Percentiles rank a stretch among this genome's conserved stretches.
Evolutionary conservation across 2,888 invertebrate species (phyloP).

Genomic region (Petrolisthes cinctipes): DNA sequence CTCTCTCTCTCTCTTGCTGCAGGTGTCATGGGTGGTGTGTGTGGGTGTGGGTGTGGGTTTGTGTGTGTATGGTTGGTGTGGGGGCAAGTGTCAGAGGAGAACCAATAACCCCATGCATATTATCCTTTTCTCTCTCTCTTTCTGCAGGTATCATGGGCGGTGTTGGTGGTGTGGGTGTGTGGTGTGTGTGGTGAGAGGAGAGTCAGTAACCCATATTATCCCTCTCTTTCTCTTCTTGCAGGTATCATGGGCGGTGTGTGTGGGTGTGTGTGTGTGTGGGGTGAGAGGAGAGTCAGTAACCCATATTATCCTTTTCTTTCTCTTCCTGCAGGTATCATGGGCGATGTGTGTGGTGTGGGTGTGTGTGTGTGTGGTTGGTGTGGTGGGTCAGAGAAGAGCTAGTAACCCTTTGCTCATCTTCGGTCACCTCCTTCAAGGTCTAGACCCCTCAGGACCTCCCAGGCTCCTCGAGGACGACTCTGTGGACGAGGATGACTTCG

Average conservation of each 20-base stretch:
- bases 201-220: too few relatives aligned
- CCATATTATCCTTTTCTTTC: not conserved
- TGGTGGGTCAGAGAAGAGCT: not conserved
- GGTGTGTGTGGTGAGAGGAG: not conserved
- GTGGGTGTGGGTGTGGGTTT: not conserved
- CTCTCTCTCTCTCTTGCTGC: not conserved
- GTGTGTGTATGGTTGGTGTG: not conserved
- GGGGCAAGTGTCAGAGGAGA: not conserved
- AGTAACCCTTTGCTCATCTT: slow-evolving; percentile 34
- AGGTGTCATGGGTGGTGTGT: not conserved
- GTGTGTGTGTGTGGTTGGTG: not conserved
- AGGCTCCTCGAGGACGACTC: slow-evolving; percentile 33
- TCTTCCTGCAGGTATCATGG: not conserved
- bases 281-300: not conserved
- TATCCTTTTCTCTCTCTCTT: not conserved
- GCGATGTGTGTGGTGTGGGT: not conserved
- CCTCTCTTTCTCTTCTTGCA: not conserved
- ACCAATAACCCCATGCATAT: not conserved
- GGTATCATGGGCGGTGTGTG: not conserved
- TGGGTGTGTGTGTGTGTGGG: not conserved
- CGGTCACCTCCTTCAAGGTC: slow-evolving; percentile 46
- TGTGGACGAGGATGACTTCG: slow-evolving; percentile 9
- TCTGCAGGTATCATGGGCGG: slow-evolving; percentile 5
- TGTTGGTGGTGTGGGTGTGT: not conserved
- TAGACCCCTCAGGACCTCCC: slow-evolving; percentile 49